These are phyloP conservation scores for Eleginops maclovinus DNA, from an alignment of 2,113 vertebrate species.

Conservation along the genomic window DNA sequence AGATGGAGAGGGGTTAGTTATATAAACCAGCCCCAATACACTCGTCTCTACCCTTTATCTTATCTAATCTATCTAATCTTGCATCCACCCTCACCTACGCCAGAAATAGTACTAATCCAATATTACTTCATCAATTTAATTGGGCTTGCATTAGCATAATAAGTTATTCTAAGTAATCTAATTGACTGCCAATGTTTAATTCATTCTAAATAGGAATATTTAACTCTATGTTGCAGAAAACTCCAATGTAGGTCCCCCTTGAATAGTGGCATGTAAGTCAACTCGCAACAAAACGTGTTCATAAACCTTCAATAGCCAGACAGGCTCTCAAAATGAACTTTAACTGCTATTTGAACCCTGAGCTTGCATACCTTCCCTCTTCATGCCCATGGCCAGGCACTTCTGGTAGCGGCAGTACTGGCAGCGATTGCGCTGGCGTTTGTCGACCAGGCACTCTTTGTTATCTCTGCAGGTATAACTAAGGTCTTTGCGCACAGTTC, in stretches of 20 bases:
- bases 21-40: constrained; percentile 56
- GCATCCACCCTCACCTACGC: constrained; percentile 23
- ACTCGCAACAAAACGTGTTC: constrained; percentile 19
- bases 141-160: neutral
- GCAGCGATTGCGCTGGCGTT: constrained; percentile 97
- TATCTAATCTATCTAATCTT: constrained; percentile 28
- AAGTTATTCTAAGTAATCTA: neutral
- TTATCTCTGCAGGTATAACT: constrained; percentile 96
- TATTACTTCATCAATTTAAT: constrained; percentile 18
- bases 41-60: constrained; percentile 39
- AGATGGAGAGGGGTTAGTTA: constrained; percentile 68
- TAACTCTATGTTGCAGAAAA: constrained; percentile 11
- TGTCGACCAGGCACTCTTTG: constrained; percentile 96
- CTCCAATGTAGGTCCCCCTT: constrained; percentile 1
- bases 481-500: constrained; percentile 95
- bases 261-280: constrained; percentile 22
- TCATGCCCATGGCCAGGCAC: constrained; percentile 98
- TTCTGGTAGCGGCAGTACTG: constrained; percentile 99
- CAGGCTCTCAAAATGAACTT: constrained; percentile 11
- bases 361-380: constrained; percentile 90
- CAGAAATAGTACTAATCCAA: constrained; percentile 33
- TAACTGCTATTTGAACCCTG: neutral
- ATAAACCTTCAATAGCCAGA: constrained; percentile 25
- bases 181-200: constrained; percentile 17
- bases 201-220: neutral